Conservation (phyloP, 2,797 vertebrate genomes). For the Gallinago stenura region DNA sequence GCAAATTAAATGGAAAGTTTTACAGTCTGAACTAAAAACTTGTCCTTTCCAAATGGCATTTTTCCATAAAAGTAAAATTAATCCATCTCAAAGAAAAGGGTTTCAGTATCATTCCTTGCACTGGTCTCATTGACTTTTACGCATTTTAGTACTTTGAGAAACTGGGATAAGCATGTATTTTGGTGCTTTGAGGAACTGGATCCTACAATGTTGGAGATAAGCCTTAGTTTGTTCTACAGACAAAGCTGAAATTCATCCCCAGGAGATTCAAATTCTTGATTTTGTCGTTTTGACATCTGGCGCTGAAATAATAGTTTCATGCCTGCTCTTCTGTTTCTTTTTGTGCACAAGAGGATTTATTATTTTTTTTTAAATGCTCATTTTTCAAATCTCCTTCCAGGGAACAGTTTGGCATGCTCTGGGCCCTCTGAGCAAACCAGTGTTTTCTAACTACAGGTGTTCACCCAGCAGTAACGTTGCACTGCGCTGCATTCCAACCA, state of each 20-base stretch:
- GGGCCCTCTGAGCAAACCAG: slow-evolving; percentile 1
- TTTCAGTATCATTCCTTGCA: background rate
- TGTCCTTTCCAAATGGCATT: background rate
- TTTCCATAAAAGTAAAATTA: slow-evolving; percentile 9
- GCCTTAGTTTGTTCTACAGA: background rate
- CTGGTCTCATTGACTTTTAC: background rate
- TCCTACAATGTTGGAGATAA: background rate
- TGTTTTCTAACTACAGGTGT: slow-evolving; percentile 58
- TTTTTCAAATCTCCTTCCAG: slow-evolving; percentile 39
- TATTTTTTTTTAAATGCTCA: background rate
- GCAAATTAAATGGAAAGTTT: background rate
- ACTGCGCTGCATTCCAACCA: background rate
- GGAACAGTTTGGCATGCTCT: slow-evolving; percentile 18
- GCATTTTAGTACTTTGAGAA: background rate
- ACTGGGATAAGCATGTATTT: background rate
- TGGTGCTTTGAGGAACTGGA: slow-evolving; percentile 15
- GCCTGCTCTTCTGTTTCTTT: slow-evolving; percentile 31
- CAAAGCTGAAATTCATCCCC: slow-evolving; percentile 39
- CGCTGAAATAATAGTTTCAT: background rate
- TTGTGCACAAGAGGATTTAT: background rate
- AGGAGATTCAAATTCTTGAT: slow-evolving; percentile 42
- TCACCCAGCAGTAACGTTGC: slow-evolving; percentile 44
- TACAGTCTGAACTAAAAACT: background rate
- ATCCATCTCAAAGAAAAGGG: background rate
- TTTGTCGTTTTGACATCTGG: slow-evolving; percentile 25